Conservation (phyloP, 2,888 invertebrate genomes). For the Nycteola revayana region DNA sequence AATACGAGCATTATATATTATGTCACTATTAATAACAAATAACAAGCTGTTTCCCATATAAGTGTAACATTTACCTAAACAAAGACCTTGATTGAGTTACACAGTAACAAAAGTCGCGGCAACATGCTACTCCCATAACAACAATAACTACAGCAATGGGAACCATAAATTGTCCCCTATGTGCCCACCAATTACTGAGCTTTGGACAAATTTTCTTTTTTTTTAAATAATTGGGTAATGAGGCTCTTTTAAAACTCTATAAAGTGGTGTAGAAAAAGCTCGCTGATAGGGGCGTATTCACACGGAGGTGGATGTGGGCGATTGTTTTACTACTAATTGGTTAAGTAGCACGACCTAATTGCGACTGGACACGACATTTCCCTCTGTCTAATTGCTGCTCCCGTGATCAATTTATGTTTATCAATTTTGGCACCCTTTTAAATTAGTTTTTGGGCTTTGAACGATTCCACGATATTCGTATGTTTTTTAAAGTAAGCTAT, state of each 20-base stretch:
- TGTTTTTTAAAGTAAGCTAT: not conserved
- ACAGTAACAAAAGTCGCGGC: constrained; percentile 48
- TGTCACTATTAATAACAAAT: too few species aligned
- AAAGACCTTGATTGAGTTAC: constrained; percentile 53
- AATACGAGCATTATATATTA: too few species aligned
- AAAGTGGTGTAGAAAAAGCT: constrained; percentile 71
- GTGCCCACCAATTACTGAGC: constrained; percentile 47
- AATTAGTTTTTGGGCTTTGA: too few species aligned
- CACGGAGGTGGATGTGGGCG: constrained; percentile 65
- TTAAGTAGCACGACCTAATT: constrained; percentile 76
- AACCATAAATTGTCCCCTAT: constrained; percentile 77
- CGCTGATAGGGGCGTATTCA: constrained; percentile 79
- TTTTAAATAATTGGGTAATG: constrained; percentile 69
- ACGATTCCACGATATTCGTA: not conserved
- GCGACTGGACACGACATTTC: constrained; percentile 56
- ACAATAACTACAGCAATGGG: constrained; percentile 63
- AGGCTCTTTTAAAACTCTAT: constrained; percentile 75
- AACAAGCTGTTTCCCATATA: constrained; percentile 43
- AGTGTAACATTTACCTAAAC: constrained; percentile 54
- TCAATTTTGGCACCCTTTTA: constrained; percentile 11
- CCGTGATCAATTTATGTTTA: constrained; percentile 27
- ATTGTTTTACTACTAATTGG: constrained; percentile 79
- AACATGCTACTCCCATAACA: constrained; percentile 60
- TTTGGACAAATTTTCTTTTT: constrained; percentile 58
- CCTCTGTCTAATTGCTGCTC: constrained; percentile 28